A percentile compares a stretch with the other conserved stretches of the same genome.
Evolutionary conservation across 2,113 vertebrate species (phyloP).

Genomic region (Phyllopteryx taeniolatus): DNA sequence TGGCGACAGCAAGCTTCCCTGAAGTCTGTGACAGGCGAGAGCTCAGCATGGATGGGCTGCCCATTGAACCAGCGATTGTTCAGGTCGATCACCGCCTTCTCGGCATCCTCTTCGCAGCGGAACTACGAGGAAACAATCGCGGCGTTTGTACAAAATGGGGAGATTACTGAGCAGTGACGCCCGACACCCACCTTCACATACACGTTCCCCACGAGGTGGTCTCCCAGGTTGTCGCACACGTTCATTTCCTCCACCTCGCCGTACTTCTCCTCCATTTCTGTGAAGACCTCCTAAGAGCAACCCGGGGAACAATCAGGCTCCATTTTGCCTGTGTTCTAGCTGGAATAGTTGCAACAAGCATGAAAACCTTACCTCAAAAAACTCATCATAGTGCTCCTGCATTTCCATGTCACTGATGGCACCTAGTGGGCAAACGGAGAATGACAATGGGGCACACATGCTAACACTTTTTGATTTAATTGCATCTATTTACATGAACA

Average conservation of each 20-base stretch:
- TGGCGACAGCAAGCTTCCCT: constrained; percentile 98
- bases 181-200: constrained; percentile 87
- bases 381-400: constrained; percentile 98
- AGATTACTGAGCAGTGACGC: neutral
- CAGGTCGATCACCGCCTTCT: constrained; percentile 96
- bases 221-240: constrained; percentile 95
- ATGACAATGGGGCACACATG: neutral
- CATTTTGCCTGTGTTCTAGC: neutral
- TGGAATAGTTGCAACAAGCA: neutral
- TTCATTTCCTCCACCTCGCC: constrained; percentile 99
- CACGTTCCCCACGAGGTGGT: constrained; percentile 96
- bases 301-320: neutral
- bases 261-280: constrained; percentile 98
- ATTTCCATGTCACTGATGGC: constrained; percentile 98
- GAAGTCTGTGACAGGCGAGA: constrained; percentile 98
- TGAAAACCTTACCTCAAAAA: constrained; percentile 85
- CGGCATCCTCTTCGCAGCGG: constrained; percentile 91
- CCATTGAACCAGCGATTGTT: constrained; percentile 99
- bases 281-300: constrained; percentile 86
- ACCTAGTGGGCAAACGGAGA: constrained; percentile 67
- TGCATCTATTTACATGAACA: neutral
- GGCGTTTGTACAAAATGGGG: neutral
- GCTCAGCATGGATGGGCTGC: constrained; percentile 95
- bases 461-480: neutral
- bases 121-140: constrained; percentile 71